phyloP scores from a whole-genome alignment of 2,113 vertebrate species.

The Phalacrocorax pelagicus region DNA sequence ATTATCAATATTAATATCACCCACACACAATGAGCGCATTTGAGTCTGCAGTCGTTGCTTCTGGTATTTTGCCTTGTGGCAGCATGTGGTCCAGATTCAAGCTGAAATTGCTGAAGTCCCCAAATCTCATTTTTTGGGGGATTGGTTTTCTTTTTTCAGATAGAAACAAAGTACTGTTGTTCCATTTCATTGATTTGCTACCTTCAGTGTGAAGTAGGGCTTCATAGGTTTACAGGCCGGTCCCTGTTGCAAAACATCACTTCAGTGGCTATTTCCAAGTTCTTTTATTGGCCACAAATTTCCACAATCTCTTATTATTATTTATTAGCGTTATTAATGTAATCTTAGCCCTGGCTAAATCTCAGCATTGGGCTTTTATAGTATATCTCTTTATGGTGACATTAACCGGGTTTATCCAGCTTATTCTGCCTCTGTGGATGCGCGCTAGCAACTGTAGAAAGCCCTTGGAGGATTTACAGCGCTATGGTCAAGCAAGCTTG shows the following conservation, averaged over 20 bases:
- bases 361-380: background rate
- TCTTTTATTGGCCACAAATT: background rate
- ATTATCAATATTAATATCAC: background rate
- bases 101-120: background rate
- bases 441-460: background rate
- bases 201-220: background rate
- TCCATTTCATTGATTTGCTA: background rate
- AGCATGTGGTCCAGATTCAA: background rate
- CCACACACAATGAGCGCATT: background rate
- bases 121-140: background rate
- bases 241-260: background rate
- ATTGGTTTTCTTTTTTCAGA: background rate
- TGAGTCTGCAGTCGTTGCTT: background rate
- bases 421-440: background rate
- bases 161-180: background rate
- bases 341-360: background rate
- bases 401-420: background rate
- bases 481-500: background rate
- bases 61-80: background rate
- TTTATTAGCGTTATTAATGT: background rate
- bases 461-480: background rate
- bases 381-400: background rate
- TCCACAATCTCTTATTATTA: background rate
- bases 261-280: background rate
- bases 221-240: background rate